Evolutionary conservation across 1,140 invertebrate species (phyloP), one percentile per base, ranked within the genome.

Genomic region (Dryas iulia): DNA sequence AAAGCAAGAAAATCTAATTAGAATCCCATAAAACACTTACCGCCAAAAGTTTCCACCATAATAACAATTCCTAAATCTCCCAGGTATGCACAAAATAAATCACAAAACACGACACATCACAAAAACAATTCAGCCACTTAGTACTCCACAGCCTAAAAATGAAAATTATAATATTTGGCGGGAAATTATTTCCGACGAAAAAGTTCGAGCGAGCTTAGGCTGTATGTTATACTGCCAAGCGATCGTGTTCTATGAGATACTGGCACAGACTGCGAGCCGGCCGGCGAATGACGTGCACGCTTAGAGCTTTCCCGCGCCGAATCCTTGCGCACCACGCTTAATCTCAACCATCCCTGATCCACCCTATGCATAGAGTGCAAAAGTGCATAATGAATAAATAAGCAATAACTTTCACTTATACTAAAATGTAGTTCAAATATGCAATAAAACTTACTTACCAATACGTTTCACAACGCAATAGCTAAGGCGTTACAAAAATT

Each of bases 221-320:
- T 56, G 39, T 62, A 60, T 59, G 21, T 23, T 61, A 26, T 72
- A 59, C 63, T 72, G 72, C 69, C 70, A 72, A 73, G 73, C 83
- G 80, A 66, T 72, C 78, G 74, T 69, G 59, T 67, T 71, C 63
- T 62, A 63, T 66, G 78, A 69, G 62, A 68, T 71, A 73, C 74
- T 70, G 63, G 68, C 69, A 76, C 77, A 77, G 80, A 90, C 85
- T 90, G 84, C 65, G 77, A 82, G 80, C 79, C 86, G 82, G 81
- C 79, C 73, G 79, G 79, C 77, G 64, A 70, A 64, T 73, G 66
- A 72, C 61, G 66, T 65, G 33, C 60, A 69, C 69, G 72, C 68
- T 47, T 47, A 47, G 39, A 47, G 39, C 39, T 71, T 78, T 78
- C 56, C 70, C 83, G 87, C 87, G 87, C 86, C 87, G 73, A 76